Conservation (phyloP, 2,888 invertebrate genomes). For the Cosmopolites sordidus region DNA sequence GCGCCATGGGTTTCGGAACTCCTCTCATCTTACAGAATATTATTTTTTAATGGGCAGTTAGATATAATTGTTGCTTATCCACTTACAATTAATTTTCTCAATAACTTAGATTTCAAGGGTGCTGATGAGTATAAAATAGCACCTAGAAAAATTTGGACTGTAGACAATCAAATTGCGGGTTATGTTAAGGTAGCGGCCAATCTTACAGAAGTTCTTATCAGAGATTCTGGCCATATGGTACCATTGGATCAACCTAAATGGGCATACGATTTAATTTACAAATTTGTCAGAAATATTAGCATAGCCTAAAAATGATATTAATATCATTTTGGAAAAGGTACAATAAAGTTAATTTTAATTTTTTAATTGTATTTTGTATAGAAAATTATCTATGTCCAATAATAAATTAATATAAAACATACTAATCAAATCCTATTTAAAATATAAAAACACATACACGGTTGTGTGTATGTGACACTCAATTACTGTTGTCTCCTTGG, state of each 20-base stretch:
- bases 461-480: too few species aligned
- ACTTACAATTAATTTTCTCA: constrained; percentile 70
- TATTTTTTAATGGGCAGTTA: constrained; percentile 83
- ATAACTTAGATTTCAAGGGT: constrained; percentile 62
- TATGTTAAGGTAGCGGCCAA: constrained; percentile 66
- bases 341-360: too few species aligned
- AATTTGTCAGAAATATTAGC: constrained; percentile 31
- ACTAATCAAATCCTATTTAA: too few species aligned
- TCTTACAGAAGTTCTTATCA: constrained; percentile 65
- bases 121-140: constrained; percentile 61
- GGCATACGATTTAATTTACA: constrained; percentile 62
- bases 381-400: too few species aligned
- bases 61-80: constrained; percentile 87
- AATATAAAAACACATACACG: too few species aligned
- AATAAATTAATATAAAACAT: too few species aligned
- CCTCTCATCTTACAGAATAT: constrained; percentile 60
- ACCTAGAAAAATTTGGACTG: constrained; percentile 61
- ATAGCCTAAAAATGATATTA: too few species aligned
- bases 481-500: too few species aligned
- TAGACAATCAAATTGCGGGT: constrained; percentile 64
- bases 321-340: too few species aligned
- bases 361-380: too few species aligned
- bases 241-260: constrained; percentile 72
- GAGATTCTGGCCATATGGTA: constrained; percentile 82
- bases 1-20: constrained; percentile 51